A percentile compares a stretch with the other conserved stretches of the same genome.
phyloP scores from a whole-genome alignment of 2,113 vertebrate species.

The Plestiodon gilberti region DNA sequence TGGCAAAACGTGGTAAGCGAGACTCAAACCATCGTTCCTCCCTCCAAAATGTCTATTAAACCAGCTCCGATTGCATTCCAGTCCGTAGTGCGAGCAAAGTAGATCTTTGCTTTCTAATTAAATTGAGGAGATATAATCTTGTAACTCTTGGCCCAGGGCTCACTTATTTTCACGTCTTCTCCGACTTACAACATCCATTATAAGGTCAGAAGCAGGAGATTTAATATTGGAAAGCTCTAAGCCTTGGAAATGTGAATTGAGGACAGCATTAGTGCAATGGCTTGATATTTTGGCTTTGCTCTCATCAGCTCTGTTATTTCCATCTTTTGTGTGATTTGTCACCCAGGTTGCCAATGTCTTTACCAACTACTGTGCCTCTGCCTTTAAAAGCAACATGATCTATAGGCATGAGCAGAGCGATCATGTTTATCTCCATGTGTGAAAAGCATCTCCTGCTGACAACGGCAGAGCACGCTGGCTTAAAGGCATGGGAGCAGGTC shows the following conservation, averaged over 20 bases:
- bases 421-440: too few relatives aligned
- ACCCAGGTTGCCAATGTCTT: not conserved
- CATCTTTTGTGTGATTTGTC: not conserved
- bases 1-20: not conserved
- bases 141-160: not conserved
- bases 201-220: not conserved
- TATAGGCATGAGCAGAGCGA: not conserved
- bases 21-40: too few relatives aligned
- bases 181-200: not conserved
- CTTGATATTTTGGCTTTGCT: not conserved
- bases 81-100: not conserved
- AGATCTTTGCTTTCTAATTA: not conserved
- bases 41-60: not conserved
- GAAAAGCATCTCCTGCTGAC: too few relatives aligned
- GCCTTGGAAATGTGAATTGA: not conserved
- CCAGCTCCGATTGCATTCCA: not conserved
- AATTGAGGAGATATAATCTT: not conserved
- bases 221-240: not conserved
- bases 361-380: not conserved
- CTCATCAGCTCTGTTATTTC: not conserved
- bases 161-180: not conserved
- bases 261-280: not conserved
- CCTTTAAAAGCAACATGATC: not conserved
- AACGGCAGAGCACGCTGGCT: too few relatives aligned
- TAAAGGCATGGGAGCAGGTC: not conserved